phyloP scores from a whole-genome alignment of 2,888 invertebrate genomes.

The Phytoseiulus persimilis region DNA sequence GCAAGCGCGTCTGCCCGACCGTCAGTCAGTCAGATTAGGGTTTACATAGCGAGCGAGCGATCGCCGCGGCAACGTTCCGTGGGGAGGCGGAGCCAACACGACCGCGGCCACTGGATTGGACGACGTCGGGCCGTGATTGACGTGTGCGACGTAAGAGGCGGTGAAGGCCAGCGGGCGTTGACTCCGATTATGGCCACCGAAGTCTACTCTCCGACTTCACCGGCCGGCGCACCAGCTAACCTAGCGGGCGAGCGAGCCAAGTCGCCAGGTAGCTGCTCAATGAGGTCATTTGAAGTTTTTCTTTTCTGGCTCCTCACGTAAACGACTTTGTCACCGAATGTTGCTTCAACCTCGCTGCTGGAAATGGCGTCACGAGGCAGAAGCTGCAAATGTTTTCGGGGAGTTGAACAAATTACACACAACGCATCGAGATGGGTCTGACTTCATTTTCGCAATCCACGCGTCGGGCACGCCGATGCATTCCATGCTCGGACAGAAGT shows the following conservation, averaged over 20 bases:
- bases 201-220: neutral
- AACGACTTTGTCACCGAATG: neutral
- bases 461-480: too few relatives aligned
- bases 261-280: neutral
- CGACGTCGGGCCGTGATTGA: neutral
- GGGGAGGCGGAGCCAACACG: neutral
- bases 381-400: neutral
- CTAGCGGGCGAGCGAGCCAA: neutral
- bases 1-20: neutral
- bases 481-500: too few relatives aligned
- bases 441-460: too few relatives aligned
- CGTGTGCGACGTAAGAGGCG: neutral
- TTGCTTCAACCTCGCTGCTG: neutral
- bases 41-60: neutral
- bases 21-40: neutral
- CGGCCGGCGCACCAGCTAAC: neutral
- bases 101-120: neutral
- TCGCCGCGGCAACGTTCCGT: neutral
- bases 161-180: slow-evolving; percentile 5
- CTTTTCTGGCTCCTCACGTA: neutral
- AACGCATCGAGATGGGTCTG: neutral
- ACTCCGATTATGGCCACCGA: slow-evolving; percentile 5
- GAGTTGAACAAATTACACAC: neutral
- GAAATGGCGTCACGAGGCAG: neutral
- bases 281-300: neutral